Conservation (phyloP, 2,888 invertebrate genomes). For the Altica lythri region DNA sequence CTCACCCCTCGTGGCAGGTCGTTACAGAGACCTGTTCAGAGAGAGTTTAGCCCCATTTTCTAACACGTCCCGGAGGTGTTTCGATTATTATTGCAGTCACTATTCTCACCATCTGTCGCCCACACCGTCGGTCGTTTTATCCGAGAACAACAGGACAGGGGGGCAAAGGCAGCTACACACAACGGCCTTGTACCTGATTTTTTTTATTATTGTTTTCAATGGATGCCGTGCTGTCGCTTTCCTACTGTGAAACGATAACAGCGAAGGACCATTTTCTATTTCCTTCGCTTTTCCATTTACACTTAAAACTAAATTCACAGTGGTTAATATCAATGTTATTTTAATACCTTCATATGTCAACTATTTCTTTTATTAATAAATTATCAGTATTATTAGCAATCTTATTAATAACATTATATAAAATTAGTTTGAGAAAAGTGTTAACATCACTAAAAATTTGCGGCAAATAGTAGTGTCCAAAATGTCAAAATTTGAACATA, state of each 20-base stretch:
- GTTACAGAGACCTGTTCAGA: constrained; percentile 41
- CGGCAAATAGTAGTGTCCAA: no score
- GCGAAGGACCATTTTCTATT: constrained; percentile 10
- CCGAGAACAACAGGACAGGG: constrained; percentile 9
- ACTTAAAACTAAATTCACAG: no score
- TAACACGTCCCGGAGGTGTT: constrained; percentile 54
- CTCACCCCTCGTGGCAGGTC: constrained; percentile 37
- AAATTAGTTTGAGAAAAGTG: no score
- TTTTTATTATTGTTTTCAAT: constrained; percentile 25
- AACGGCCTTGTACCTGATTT: constrained; percentile 35
- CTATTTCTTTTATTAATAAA: no score
- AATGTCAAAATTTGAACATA: no score
- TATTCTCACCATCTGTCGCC: constrained; percentile 55
- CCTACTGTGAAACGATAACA: neutral
- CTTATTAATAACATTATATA: no score
- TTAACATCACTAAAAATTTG: no score
- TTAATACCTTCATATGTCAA: no score
- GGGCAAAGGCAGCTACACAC: constrained; percentile 5
- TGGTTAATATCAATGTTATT: no score
- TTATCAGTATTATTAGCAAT: no score
- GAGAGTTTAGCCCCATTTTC: constrained; percentile 43
- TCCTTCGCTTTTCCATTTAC: neutral
- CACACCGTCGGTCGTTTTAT: constrained; percentile 38
- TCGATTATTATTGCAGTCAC: constrained; percentile 52
- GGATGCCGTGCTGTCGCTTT: constrained; percentile 1